Conservation (phyloP, 53 echinoderm and acorn worm genomes). For the Arbacia lixula region DNA sequence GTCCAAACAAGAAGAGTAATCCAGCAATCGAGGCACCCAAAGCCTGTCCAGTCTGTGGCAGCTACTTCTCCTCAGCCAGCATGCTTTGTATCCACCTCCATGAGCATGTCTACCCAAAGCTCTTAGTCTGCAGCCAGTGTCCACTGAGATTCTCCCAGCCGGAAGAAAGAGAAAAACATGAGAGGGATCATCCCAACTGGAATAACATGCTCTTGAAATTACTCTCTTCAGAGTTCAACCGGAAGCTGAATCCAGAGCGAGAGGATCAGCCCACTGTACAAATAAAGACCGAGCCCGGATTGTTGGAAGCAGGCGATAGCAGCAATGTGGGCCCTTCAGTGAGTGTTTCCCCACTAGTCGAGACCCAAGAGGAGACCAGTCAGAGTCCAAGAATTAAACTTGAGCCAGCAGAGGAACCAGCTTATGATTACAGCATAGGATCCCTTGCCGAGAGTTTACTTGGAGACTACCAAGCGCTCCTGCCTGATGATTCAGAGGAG, state of each 20-base stretch:
- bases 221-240: slow-evolving; percentile 34
- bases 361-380: too few relatives aligned
- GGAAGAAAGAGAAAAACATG: slow-evolving; percentile 23
- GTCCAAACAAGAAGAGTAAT: slow-evolving; percentile 34
- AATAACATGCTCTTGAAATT: slow-evolving; percentile 31
- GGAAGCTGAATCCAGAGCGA: slow-evolving; percentile 7
- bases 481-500: slow-evolving; percentile 16
- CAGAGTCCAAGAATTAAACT: too few relatives aligned
- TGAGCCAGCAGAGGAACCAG: slow-evolving; percentile 49
- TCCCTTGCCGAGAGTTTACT: slow-evolving; percentile 19
- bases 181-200: slow-evolving; percentile 39
- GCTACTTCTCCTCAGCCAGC: slow-evolving; percentile 18
- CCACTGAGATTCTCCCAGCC: slow-evolving; percentile 30
- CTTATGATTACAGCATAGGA: slow-evolving; percentile 27
- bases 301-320: background rate
- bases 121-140: slow-evolving; percentile 27
- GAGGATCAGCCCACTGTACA: background rate
- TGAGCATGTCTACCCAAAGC: slow-evolving; percentile 33
- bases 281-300: slow-evolving; percentile 22
- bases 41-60: slow-evolving; percentile 41
- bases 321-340: background rate
- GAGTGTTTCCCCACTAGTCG: background rate
- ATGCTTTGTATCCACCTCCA: slow-evolving; percentile 46
- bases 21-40: slow-evolving; percentile 17
- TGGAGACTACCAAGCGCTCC: slow-evolving; percentile 37